A percentile compares a stretch with the other conserved stretches of the same genome.
These are phyloP conservation scores for Gallinago jamesoni DNA, from an alignment of 2,113 vertebrate genomes.

Conservation along the genomic window DNA sequence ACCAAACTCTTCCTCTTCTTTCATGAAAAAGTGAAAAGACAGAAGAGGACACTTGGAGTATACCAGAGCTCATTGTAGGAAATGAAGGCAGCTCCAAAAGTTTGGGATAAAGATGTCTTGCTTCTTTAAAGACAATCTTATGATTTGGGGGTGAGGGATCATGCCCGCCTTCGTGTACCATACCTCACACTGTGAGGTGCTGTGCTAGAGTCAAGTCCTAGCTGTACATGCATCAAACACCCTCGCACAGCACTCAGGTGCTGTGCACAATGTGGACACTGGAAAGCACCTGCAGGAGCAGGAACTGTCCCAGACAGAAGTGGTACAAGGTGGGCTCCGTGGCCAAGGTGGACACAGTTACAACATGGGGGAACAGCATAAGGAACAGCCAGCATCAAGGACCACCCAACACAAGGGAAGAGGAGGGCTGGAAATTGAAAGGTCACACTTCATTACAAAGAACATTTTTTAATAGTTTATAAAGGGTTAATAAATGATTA, in stretches of 20 bases:
- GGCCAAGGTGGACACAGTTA: neutral
- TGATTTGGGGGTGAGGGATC: neutral
- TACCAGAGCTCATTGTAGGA: neutral
- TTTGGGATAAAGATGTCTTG: neutral
- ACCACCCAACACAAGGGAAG: neutral
- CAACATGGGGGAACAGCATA: neutral
- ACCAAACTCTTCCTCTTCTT: neutral
- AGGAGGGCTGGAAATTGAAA: neutral
- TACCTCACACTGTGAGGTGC: neutral
- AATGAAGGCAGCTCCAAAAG: neutral
- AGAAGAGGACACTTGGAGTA: neutral
- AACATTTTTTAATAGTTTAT: neutral
- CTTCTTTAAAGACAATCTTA: neutral
- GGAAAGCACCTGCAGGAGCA: neutral
- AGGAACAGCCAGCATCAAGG: neutral
- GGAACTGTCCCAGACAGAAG: neutral
- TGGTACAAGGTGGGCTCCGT: neutral
- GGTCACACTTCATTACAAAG: neutral
- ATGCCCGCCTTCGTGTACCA: neutral
- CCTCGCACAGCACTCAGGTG: neutral
- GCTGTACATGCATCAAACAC: neutral
- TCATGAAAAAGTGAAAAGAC: neutral
- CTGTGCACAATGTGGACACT: neutral
- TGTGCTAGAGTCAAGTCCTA: neutral
- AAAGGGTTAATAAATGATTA: neutral